Evolutionary conservation across 2,113 vertebrate genomes (phyloP).

Genomic region (Lipophrys pholis): DNA sequence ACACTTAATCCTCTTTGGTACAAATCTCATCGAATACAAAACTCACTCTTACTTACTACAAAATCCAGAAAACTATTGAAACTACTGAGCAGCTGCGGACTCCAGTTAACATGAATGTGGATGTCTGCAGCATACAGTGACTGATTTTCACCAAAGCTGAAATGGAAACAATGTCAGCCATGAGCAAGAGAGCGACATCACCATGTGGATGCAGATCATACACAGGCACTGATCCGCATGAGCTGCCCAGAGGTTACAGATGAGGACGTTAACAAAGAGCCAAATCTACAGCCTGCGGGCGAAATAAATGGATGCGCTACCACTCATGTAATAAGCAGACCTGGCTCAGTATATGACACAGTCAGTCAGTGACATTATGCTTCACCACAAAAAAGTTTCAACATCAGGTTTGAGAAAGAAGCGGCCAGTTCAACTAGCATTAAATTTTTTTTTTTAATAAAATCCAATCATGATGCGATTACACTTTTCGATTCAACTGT

Average conservation of each 20-base stretch:
- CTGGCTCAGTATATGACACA: background rate
- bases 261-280: slow-evolving; percentile 3
- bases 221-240: background rate
- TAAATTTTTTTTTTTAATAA: background rate
- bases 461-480: background rate
- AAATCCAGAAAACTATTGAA: no score
- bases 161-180: slow-evolving; percentile 11
- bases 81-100: background rate
- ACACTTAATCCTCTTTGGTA: no score
- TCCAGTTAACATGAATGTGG: slow-evolving; percentile 1
- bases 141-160: slow-evolving; percentile 20
- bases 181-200: slow-evolving; percentile 5
- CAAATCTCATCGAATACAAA: no score
- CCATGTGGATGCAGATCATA: slow-evolving; percentile 2
- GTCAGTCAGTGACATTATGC: background rate
- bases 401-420: background rate
- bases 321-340: slow-evolving; percentile 6
- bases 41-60: no score
- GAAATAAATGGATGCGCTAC: slow-evolving; percentile 28
- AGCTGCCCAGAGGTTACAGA: slow-evolving; percentile 5
- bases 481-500: slow-evolving; percentile 24
- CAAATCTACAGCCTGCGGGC: slow-evolving; percentile 1
- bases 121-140: slow-evolving; percentile 1
- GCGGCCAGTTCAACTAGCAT: slow-evolving; percentile 1
- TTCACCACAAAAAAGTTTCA: background rate